phyloP scores from a whole-genome alignment of 2,113 vertebrate genomes.

The Catharus fuscescens region DNA sequence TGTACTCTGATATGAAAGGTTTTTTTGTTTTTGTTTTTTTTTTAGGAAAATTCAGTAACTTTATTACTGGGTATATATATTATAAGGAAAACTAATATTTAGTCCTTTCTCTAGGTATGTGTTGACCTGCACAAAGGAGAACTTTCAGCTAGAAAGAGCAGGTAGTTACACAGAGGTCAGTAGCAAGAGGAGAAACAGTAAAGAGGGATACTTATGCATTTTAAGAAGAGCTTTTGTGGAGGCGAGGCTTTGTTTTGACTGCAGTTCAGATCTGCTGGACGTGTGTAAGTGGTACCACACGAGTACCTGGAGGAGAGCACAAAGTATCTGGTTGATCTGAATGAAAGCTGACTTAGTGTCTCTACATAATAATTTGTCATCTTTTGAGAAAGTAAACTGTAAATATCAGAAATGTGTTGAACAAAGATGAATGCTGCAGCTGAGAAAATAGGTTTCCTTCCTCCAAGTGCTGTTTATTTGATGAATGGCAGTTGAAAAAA shows the following conservation, averaged over 20 bases:
- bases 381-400: background rate
- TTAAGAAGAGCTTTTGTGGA: background rate
- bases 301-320: background rate
- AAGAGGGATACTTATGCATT: background rate
- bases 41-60: background rate
- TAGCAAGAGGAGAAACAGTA: background rate
- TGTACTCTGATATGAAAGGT: background rate
- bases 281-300: accelerated
- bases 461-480: conserved; percentile 45
- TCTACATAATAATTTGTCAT: conserved; percentile 6
- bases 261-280: background rate
- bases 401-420: background rate
- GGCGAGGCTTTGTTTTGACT: background rate
- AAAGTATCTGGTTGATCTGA: background rate
- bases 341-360: background rate
- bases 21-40: background rate
- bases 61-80: background rate
- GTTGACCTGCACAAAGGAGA: background rate
- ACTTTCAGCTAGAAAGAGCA: background rate
- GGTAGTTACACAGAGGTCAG: background rate
- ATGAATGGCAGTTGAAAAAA: conserved; percentile 48
- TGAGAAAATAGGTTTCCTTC: conserved; percentile 38
- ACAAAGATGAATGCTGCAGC: background rate
- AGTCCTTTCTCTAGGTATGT: background rate
- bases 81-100: background rate